A percentile compares a stretch with the other conserved stretches of the same genome.
Evolutionary conservation across 2,888 invertebrate species (phyloP).

Genomic region (Cecidostiba fungosa): DNA sequence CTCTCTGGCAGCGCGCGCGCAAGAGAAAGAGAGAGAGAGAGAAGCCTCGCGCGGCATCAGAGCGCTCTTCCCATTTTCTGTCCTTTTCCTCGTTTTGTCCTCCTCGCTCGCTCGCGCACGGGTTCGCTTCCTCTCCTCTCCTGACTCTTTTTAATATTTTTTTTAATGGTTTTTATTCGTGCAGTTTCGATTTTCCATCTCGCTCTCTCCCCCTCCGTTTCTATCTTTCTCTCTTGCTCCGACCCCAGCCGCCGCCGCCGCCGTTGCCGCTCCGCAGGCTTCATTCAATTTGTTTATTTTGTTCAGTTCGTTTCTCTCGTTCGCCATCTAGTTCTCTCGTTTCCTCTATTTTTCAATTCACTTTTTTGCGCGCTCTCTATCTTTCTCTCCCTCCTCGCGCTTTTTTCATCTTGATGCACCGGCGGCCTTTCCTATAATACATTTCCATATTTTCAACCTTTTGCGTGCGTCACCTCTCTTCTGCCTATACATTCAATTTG

Average conservation of each 20-base stretch:
- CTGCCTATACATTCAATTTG: not conserved
- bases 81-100: constrained; percentile 50
- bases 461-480: constrained; percentile 6
- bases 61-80: constrained; percentile 44
- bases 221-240: not conserved
- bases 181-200: constrained; percentile 64
- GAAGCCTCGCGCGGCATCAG: not conserved
- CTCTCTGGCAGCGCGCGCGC: constrained; percentile 1
- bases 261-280: constrained; percentile 19
- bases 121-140: not conserved
- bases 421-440: not conserved
- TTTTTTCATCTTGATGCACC: not conserved
- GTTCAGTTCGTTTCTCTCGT: constrained; percentile 50
- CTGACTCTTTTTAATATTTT: not conserved
- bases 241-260: not conserved
- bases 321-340: constrained; percentile 52
- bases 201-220: constrained; percentile 18
- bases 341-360: constrained; percentile 54
- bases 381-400: constrained; percentile 2
- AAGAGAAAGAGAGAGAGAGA: no score
- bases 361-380: constrained; percentile 31
- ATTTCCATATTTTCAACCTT: constrained; percentile 50
- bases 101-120: constrained; percentile 15
- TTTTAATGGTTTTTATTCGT: constrained; percentile 41
- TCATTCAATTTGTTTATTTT: constrained; percentile 63